Percentiles rank a stretch among this genome's conserved stretches.
phyloP scores from a whole-genome alignment of 2,797 vertebrate species.

The Tenualosa thibaudeaui region DNA sequence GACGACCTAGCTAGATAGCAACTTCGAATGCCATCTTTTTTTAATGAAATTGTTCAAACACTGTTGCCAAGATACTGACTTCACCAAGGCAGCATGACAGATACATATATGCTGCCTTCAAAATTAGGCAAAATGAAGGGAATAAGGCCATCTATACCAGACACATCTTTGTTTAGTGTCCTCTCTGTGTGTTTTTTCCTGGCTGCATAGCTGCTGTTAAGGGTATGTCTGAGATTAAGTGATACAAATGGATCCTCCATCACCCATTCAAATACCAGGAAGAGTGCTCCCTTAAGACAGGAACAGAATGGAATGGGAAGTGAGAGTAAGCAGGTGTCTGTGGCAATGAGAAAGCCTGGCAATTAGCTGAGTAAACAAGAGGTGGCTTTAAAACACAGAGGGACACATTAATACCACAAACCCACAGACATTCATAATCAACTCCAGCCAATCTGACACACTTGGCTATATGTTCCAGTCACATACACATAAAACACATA shows the following conservation, averaged over 20 bases:
- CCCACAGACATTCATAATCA: background rate
- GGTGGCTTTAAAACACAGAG: background rate
- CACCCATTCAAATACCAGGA: conserved; percentile 55
- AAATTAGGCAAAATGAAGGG: background rate
- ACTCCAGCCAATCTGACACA: background rate
- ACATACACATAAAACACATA: background rate
- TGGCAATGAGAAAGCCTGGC: background rate
- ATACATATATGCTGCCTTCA: no score
- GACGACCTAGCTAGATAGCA: no score
- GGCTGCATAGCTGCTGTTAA: no score
- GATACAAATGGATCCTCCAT: conserved; percentile 67
- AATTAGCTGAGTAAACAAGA: conserved; percentile 16
- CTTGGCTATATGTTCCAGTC: background rate
- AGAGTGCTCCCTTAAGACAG: background rate
- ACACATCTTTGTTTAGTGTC: conserved; percentile 18
- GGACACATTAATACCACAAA: background rate
- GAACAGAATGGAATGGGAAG: background rate
- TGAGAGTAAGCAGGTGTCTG: conserved; percentile 24
- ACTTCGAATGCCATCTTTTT: no score
- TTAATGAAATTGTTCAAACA: no score
- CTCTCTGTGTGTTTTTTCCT: no score
- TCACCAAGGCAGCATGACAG: no score
- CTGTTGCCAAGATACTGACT: no score
- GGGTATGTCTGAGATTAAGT: conserved; percentile 66
- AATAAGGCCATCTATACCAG: conserved; percentile 21